These are phyloP conservation scores for Alexandromys fortis DNA, from an alignment of 2,113 vertebrate genomes.

Conservation along the genomic window DNA sequence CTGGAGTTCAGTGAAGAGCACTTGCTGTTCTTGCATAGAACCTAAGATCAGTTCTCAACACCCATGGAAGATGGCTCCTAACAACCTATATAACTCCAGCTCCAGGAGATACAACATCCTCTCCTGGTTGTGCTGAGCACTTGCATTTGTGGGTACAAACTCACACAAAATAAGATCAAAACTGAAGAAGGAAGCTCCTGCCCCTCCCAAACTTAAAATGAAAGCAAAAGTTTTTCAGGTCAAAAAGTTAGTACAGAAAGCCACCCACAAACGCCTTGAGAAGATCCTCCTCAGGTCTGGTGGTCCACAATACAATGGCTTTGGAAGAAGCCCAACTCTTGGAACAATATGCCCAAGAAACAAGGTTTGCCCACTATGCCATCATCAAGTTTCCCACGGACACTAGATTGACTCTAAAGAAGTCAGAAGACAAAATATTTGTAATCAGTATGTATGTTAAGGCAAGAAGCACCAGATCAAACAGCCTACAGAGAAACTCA, in stretches of 20 bases:
- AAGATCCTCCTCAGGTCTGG: neutral
- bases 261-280: neutral
- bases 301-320: neutral
- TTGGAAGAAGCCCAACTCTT: neutral
- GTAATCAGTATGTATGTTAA: neutral
- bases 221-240: neutral
- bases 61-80: neutral
- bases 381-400: neutral
- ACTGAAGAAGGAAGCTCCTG: neutral
- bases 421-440: neutral
- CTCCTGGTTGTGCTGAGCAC: neutral
- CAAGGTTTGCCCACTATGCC: neutral
- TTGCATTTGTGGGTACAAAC: neutral
- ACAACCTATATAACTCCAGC: neutral
- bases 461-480: neutral
- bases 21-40: neutral
- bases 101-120: neutral
- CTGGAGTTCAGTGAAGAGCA: neutral
- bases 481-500: neutral
- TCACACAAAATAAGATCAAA: neutral
- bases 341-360: neutral
- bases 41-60: neutral
- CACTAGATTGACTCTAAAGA: neutral
- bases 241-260: neutral
- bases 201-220: neutral